Percentiles rank a stretch among this genome's conserved stretches.
phyloP scores from a whole-genome alignment of 2,113 vertebrate species.

The Tychaedon coryphoeus region DNA sequence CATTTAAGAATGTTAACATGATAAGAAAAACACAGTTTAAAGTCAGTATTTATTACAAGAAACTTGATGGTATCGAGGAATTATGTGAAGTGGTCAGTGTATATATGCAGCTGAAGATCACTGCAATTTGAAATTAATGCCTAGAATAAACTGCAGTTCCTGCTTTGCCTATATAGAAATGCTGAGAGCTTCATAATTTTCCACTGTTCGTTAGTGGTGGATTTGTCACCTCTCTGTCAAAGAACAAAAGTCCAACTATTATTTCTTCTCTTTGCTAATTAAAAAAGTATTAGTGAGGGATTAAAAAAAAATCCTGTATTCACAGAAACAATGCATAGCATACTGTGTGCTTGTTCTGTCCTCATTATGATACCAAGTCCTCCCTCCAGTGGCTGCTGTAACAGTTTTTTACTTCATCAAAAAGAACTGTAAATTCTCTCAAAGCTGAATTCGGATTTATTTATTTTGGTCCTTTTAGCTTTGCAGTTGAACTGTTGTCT shows the following conservation, averaged over 20 bases:
- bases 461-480: background rate
- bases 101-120: background rate
- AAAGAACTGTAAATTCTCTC: background rate
- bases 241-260: conserved; percentile 9
- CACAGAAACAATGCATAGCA: conserved; percentile 22
- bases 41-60: background rate
- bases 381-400: conserved; percentile 68
- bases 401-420: background rate
- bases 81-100: background rate
- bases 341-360: conserved; percentile 36
- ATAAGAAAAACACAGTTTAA: background rate
- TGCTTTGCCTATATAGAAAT: background rate
- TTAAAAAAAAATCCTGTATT: conserved; percentile 42
- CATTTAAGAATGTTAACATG: background rate
- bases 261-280: conserved; percentile 58
- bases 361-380: conserved; percentile 55
- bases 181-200: conserved; percentile 26
- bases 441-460: background rate
- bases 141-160: background rate
- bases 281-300: conserved; percentile 31
- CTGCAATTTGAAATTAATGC: background rate
- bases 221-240: conserved; percentile 45
- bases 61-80: background rate
- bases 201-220: background rate
- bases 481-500: background rate